Conservation (phyloP, 1,140 invertebrate species). For the Drosophila nebulosa region DNA sequence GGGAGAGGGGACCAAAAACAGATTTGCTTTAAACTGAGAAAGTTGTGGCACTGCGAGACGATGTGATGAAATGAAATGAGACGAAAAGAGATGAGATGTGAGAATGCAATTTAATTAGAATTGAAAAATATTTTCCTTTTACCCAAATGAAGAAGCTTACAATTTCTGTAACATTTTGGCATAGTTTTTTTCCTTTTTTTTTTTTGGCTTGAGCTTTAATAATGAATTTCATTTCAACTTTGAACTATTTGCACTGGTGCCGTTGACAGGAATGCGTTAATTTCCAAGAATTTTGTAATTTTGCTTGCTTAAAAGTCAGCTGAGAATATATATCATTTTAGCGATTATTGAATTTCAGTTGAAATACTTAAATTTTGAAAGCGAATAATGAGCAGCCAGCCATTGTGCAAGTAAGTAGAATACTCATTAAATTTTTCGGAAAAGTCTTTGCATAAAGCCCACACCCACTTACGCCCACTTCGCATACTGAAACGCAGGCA, state of each 20-base stretch:
- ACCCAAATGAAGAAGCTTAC: conserved; percentile 44
- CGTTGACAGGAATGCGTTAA: background rate
- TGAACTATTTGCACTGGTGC: background rate
- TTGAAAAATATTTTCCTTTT: conserved; percentile 50
- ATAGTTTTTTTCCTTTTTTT: background rate
- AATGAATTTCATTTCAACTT: conserved; percentile 1
- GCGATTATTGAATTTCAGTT: background rate
- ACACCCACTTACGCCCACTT: background rate
- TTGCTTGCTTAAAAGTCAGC: background rate
- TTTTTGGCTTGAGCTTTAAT: conserved; percentile 1
- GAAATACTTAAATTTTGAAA: background rate
- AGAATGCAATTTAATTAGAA: conserved; percentile 76
- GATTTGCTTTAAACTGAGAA: background rate
- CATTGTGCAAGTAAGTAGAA: too few relatives aligned
- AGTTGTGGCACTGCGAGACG: background rate
- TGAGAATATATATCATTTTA: background rate
- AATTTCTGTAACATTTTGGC: conserved; percentile 15
- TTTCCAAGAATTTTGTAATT: background rate
- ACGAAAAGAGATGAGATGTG: background rate
- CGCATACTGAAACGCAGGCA: background rate
- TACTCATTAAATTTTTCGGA: too few relatives aligned
- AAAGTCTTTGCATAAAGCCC: too few relatives aligned
- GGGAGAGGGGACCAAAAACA: background rate
- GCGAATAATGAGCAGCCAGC: background rate
- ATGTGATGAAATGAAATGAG: background rate